Evolutionary conservation across 2,113 vertebrate genomes (phyloP).

Genomic region (Mesoclemmys tuberculata): DNA sequence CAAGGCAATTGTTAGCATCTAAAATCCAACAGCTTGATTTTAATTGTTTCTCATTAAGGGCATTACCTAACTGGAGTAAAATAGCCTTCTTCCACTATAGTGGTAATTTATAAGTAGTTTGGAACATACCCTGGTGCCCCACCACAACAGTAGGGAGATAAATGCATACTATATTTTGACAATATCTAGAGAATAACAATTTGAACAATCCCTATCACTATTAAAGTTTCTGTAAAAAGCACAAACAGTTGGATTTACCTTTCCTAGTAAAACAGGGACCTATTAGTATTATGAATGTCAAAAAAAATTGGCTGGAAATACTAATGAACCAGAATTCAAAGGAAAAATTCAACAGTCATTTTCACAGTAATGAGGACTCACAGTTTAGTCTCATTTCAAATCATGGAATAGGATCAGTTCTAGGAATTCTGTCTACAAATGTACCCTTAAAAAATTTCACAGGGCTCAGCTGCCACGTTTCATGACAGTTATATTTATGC

Average conservation of each 20-base stretch:
- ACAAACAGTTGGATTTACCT: not conserved
- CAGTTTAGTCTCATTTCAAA: not conserved
- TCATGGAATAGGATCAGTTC: rapidly evolving
- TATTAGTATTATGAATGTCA: rapidly evolving
- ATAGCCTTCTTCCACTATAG: not conserved
- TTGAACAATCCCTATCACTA: not conserved
- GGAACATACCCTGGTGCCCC: not conserved
- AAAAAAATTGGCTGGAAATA: not conserved
- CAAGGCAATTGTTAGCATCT: conserved; percentile 43
- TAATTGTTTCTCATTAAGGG: conserved; percentile 54
- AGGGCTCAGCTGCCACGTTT: not conserved
- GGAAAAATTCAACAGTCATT: not conserved
- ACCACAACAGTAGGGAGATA: not conserved
- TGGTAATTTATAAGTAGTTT: conserved; percentile 26
- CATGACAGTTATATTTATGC: not conserved
- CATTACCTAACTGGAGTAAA: conserved; percentile 59
- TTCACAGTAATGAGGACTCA: not conserved
- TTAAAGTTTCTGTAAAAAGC: not conserved
- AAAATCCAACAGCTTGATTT: conserved; percentile 37
- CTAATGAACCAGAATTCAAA: rapidly evolving
- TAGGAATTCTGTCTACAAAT: not conserved
- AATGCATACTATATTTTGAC: not conserved
- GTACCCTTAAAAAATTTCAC: not conserved
- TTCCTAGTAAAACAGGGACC: not conserved
- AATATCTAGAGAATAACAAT: not conserved